Percentiles rank a stretch among this genome's conserved stretches.
These are phyloP conservation scores for Plebejus argus DNA, from an alignment of 2,888 invertebrate genomes.

Conservation along the genomic window DNA sequence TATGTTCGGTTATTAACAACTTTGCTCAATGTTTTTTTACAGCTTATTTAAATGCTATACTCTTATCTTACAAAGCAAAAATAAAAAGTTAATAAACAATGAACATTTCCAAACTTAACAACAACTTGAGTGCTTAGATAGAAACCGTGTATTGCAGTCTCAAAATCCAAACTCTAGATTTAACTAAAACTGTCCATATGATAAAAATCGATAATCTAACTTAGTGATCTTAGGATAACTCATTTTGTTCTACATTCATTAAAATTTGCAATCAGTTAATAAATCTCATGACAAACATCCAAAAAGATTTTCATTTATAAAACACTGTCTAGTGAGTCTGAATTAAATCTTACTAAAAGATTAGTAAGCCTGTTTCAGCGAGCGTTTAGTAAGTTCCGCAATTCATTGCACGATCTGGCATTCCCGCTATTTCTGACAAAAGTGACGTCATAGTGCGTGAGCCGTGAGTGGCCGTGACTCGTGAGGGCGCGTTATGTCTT, in stretches of 20 bases:
- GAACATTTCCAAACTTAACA: neutral
- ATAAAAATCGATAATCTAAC: neutral
- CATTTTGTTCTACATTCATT: neutral
- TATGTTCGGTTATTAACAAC: neutral
- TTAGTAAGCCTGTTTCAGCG: neutral
- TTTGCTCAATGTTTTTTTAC: neutral
- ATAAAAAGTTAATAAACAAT: too few species aligned
- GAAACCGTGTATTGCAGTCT: too few species aligned
- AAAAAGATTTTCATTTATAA: neutral
- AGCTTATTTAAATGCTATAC: too few species aligned
- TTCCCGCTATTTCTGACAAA: neutral
- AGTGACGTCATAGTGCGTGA: constrained; percentile 13
- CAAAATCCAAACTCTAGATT: neutral
- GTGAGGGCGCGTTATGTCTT: neutral
- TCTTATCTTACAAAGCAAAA: too few species aligned
- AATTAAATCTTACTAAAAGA: neutral
- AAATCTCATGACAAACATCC: neutral
- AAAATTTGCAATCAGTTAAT: neutral
- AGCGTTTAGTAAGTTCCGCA: neutral
- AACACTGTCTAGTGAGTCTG: neutral
- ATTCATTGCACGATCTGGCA: constrained; percentile 3
- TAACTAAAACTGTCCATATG: neutral
- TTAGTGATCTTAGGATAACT: too few species aligned
- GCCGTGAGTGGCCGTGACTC: too few species aligned
- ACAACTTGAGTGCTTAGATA: neutral